Evolutionary conservation across 2,888 invertebrate species (phyloP), one percentile per base, ranked within the genome.

Genomic region (Byasa hedistus): DNA sequence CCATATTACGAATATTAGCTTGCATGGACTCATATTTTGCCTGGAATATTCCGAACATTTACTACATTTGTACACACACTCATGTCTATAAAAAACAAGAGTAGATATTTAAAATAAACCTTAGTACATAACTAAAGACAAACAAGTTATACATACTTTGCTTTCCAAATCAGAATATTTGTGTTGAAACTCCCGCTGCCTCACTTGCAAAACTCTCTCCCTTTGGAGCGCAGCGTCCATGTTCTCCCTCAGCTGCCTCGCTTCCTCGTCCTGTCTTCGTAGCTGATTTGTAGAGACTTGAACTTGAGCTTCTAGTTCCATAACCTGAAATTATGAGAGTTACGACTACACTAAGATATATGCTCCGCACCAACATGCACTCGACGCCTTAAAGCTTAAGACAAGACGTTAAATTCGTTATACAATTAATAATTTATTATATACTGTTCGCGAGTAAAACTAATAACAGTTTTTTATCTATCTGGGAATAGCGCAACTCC

Each of bases 281-380:
- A 97, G 85, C 83, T 97, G 97, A 85, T 97, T 97, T 27, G 96
- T 96, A 69, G 96, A 96, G 1, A 97, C 97, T 83, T 97, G 97
- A 57, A 97, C 96, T 83, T 98, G 98, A 1, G 99, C 98, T 86
- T 99, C 99, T 60, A 99, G 92, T 86, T 99, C 99, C 99, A 99
- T 97, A 0, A 96, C 95, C 94, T 94, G 70, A 15, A 68, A 57
- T 55, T 23, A 61, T 7, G 23, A 55, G 24, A 55, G 8, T n/a
- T 19, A 48, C 17, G 48, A 19, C 4, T 32, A 8, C 8, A 10
- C 8, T 32, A 10, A 10, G 10, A 32, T 7, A 32, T 7, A 10
- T 32, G 10, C 32, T 32, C 32, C 8, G 10, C 10, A 32, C 7
- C 10, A 10, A 32, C 32, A 10, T 32, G 32, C 32, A 32, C 32